phyloP scores from a whole-genome alignment of 2,797 vertebrate species.

The Oreochromis grahami region DNA sequence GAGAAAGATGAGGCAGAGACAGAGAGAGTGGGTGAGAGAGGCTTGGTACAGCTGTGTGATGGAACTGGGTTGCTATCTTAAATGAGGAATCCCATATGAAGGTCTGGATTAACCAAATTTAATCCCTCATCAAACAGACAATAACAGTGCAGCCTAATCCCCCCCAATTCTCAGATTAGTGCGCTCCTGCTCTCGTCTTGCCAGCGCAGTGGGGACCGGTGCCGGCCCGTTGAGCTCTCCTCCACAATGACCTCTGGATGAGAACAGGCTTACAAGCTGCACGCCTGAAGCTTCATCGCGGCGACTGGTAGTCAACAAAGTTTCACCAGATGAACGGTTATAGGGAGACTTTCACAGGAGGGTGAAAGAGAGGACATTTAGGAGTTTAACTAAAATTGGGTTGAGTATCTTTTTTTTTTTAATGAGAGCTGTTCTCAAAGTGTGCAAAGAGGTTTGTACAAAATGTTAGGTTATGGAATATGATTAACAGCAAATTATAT shows the following conservation, averaged over 20 bases:
- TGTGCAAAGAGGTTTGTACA: neutral
- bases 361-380: neutral
- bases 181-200: constrained; percentile 64
- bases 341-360: neutral
- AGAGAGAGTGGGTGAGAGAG: constrained; percentile 39
- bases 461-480: neutral
- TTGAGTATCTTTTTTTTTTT: neutral
- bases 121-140: constrained; percentile 85
- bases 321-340: constrained; percentile 27
- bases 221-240: constrained; percentile 65
- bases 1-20: constrained; percentile 34
- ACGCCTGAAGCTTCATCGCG: constrained; percentile 50
- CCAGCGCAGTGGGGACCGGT: constrained; percentile 51
- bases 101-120: constrained; percentile 81
- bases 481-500: neutral
- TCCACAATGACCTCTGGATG: constrained; percentile 76
- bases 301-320: constrained; percentile 42
- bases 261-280: constrained; percentile 47
- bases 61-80: constrained; percentile 76
- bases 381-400: neutral
- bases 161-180: constrained; percentile 76
- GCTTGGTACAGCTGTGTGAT: constrained; percentile 66
- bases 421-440: neutral
- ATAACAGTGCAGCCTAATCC: constrained; percentile 81
- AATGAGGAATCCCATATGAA: constrained; percentile 82